Base-by-base conservation (phyloP, 1,140 invertebrate species). In the Asobara japonica region DNA sequence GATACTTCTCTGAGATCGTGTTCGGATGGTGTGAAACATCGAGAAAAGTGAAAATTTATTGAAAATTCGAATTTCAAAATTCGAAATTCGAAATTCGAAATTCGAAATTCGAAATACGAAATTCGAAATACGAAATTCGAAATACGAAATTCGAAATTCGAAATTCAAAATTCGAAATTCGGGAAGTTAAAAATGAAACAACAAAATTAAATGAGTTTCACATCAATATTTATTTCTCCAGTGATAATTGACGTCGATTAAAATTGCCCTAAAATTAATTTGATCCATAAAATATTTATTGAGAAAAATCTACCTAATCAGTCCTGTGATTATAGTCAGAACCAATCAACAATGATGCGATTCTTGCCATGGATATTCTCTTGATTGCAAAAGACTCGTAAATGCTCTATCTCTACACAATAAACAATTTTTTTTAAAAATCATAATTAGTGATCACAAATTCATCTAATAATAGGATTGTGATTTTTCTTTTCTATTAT, bases 351-450 rank as follows among this genome's bases (percentile, higher is more conserved):
- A 56, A 25, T 20, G 51, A 68, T 30, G 41, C 61, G 25, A 68
- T 64, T 73, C 36, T 68, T 51, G 69, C 64, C 73, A 74, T 74
- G 73, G n/a, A 69, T 30, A 70, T 61, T 38, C 73, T 74, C 73
- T 71, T 29, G 27, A n/a, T 65, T 45, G 25, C 16, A 56, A 56
- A 56, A 25, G 51, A 25, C 51, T 56, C 25, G 51, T 56, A 56
- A 56, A 56, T 56, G 22, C 51, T 56, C 51, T 22, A 27, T 48
- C 3, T 61, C 33, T 62, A 38, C 16, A 62, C n/a, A 7, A 51
- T 51, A 20, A 51, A 51, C 45, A 51, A 51, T 18, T 2, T 18
- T 10, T 4, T 18, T 10, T 4, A 56, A 56, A 51, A 56, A 64
- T 64, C 18, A 64, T 11, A 31, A 69, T 56, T 33, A 61, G 38